phyloP scores from a whole-genome alignment of 2,797 vertebrate species.

The Nannoperca australis region DNA sequence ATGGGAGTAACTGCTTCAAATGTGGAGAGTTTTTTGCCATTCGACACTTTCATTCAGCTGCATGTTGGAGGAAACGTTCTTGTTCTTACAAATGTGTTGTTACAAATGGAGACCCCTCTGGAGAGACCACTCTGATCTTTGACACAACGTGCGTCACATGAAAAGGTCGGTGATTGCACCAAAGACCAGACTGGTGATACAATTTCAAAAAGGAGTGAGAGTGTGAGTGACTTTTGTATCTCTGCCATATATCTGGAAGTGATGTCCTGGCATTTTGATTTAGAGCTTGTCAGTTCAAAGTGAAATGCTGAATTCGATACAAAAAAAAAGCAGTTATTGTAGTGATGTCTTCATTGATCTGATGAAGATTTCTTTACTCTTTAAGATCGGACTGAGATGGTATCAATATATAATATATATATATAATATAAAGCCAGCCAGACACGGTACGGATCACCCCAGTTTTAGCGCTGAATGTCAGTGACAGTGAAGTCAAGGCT shows the following conservation, averaged over 20 bases:
- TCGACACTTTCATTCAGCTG: background rate
- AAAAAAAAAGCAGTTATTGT: background rate
- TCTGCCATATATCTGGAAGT: background rate
- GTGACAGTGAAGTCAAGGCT: too few relatives aligned
- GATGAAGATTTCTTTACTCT: background rate
- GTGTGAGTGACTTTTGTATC: slow-evolving; percentile 19
- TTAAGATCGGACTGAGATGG: slow-evolving; percentile 11
- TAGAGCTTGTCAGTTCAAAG: background rate
- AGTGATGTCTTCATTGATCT: background rate
- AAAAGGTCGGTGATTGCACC: slow-evolving; percentile 47
- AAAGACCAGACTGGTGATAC: slow-evolving; percentile 40
- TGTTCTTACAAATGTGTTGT: slow-evolving; percentile 1
- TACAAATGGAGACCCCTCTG: slow-evolving; percentile 6
- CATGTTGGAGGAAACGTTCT: slow-evolving; percentile 25
- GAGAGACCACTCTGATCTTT: slow-evolving; percentile 37
- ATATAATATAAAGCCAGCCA: background rate
- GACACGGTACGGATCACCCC: background rate
- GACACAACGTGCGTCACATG: slow-evolving; percentile 18
- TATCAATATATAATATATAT: background rate
- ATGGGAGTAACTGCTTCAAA: slow-evolving; percentile 32
- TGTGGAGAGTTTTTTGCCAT: slow-evolving; percentile 2
- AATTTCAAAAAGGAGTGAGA: slow-evolving; percentile 17
- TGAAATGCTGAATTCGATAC: background rate
- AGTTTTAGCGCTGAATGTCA: background rate
- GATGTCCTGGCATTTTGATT: slow-evolving; percentile 27